Evolutionary conservation across 2,888 invertebrate genomes (phyloP).

Genomic region (Netelia fuscicornis): DNA sequence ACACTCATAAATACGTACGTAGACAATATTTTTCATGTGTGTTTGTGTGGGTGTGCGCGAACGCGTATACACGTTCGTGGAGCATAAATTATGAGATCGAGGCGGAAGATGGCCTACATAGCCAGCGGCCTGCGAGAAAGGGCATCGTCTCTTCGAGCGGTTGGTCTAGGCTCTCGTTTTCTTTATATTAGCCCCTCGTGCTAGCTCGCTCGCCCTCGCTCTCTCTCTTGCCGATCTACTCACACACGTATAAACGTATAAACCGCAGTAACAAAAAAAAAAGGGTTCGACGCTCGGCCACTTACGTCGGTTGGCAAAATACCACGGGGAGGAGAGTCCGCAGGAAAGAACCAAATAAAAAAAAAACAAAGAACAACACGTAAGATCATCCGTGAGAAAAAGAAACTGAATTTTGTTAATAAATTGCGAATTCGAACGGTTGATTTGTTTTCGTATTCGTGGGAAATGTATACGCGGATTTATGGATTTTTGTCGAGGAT

Average conservation of each 20-base stretch:
- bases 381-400: constrained; percentile 53
- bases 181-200: constrained; percentile 64
- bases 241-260: constrained; percentile 17
- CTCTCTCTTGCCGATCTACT: constrained; percentile 50
- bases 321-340: constrained; percentile 67
- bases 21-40: not conserved
- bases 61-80: constrained; percentile 31
- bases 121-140: constrained; percentile 80
- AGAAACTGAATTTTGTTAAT: constrained; percentile 56
- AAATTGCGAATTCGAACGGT: constrained; percentile 40
- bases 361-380: constrained; percentile 71
- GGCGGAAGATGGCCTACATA: constrained; percentile 82
- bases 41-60: constrained; percentile 10
- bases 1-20: constrained; percentile 27
- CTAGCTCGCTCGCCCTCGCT: constrained; percentile 24
- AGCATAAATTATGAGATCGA: constrained; percentile 79
- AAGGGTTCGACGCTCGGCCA: constrained; percentile 76
- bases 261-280: constrained; percentile 63
- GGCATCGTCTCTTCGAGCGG: constrained; percentile 74
- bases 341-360: constrained; percentile 62
- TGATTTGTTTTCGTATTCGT: constrained; percentile 8
- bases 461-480: not conserved
- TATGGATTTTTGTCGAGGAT: constrained; percentile 15
- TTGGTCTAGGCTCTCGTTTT: constrained; percentile 67
- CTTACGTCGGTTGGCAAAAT: constrained; percentile 77